Conservation (phyloP, 2,113 vertebrate genomes). For the Zosterops lateralis region DNA sequence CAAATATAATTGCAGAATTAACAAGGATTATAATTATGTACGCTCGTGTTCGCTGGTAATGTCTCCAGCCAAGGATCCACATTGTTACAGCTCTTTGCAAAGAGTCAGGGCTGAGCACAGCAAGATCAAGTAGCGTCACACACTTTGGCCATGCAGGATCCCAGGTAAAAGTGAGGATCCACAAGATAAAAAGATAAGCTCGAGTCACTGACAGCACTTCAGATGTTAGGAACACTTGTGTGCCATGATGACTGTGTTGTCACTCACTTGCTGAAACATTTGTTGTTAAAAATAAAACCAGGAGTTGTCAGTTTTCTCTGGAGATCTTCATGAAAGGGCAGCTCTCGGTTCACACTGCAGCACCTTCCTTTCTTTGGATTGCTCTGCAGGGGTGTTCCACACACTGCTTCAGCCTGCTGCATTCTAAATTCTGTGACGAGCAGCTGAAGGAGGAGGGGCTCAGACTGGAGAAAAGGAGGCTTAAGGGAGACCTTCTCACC, state of each 20-base stretch:
- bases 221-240: not conserved
- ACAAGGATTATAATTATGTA: conserved; percentile 18
- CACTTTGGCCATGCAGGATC: fast-evolving
- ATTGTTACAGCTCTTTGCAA: not conserved
- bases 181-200: not conserved
- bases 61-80: not conserved
- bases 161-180: not conserved
- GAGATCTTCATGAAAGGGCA: not conserved
- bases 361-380: not conserved
- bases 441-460: not conserved
- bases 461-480: not conserved
- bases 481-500: not conserved
- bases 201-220: not conserved
- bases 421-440: not conserved
- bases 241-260: not conserved
- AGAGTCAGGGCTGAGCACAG: not conserved
- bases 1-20: conserved; percentile 31
- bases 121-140: not conserved
- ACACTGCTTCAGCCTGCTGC: not conserved
- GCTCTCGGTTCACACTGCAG: not conserved
- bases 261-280: not conserved
- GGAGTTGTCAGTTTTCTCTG: not conserved
- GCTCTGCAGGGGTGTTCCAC: not conserved
- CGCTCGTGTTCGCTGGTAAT: not conserved
- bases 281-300: not conserved